phyloP scores from a whole-genome alignment of 2,797 vertebrate genomes.

The Peromyscus melanophrys region DNA sequence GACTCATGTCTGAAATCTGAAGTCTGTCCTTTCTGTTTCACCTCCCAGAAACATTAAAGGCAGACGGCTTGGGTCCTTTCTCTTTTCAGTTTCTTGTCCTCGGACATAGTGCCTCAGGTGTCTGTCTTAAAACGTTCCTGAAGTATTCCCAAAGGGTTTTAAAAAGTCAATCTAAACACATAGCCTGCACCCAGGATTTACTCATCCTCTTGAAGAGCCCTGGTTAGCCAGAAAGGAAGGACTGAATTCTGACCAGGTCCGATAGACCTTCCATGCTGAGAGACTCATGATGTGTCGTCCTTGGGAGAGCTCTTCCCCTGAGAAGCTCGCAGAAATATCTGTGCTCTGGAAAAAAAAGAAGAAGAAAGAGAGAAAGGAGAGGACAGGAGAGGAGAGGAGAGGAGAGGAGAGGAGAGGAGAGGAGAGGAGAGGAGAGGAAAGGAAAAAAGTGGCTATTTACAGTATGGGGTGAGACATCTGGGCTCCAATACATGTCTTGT shows the following conservation, averaged over 20 bases:
- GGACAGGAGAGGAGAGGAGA: no score
- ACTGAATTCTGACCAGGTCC: neutral
- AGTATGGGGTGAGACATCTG: neutral
- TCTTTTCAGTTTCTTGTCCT: slow-evolving; percentile 11
- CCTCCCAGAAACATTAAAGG: neutral
- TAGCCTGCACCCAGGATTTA: neutral
- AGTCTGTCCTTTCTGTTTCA: neutral
- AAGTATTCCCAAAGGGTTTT: slow-evolving; percentile 12
- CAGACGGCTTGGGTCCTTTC: neutral
- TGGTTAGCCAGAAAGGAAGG: neutral
- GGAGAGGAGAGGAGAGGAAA: no score
- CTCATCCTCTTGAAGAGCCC: neutral
- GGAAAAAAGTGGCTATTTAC: neutral
- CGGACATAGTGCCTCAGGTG: neutral
- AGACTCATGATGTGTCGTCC: neutral
- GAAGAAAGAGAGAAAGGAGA: no score
- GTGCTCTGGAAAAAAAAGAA: neutral
- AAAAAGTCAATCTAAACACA: slow-evolving; percentile 35
- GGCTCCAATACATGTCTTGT: neutral
- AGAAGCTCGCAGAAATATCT: neutral
- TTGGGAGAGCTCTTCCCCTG: neutral
- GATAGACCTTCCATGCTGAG: neutral
- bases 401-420: no score
- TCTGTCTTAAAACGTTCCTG: neutral
- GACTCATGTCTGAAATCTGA: slow-evolving; percentile 38